These are phyloP conservation scores for Andrena cerasifolii DNA, from an alignment of 1,140 invertebrate genomes.

Conservation along the genomic window DNA sequence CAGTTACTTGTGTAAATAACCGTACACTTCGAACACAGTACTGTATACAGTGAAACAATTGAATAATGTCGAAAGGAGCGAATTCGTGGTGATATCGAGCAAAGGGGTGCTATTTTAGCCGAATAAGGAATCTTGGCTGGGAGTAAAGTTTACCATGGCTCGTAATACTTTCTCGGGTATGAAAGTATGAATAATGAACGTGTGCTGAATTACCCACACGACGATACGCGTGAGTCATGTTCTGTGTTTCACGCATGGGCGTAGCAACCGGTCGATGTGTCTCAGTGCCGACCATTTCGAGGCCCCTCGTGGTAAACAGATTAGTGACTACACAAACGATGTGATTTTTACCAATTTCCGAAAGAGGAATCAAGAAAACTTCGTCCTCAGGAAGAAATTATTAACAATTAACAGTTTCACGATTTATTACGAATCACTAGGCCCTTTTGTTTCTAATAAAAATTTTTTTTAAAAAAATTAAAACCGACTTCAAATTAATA, in stretches of 20 bases:
- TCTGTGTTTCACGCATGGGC: conserved; percentile 40
- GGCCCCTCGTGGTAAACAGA: background rate
- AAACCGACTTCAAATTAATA: too few relatives aligned
- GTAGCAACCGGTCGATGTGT: conserved; percentile 43
- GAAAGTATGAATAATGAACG: conserved; percentile 44
- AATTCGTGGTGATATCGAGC: background rate
- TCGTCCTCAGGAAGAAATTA: background rate
- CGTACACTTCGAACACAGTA: background rate
- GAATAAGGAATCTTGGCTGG: background rate
- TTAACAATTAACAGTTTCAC: background rate
- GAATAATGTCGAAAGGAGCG: background rate
- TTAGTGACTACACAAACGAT: too few relatives aligned
- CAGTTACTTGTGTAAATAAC: too few relatives aligned
- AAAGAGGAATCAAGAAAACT: background rate
- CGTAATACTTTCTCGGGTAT: conserved; percentile 26
- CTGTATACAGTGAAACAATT: background rate
- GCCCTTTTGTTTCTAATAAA: too few relatives aligned
- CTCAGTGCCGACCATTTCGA: conserved; percentile 18
- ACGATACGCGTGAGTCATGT: conserved; percentile 51
- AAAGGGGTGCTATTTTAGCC: too few relatives aligned
- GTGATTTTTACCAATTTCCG: background rate
- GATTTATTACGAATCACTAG: background rate
- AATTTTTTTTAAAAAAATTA: too few relatives aligned
- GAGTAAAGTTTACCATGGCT: conserved; percentile 15
- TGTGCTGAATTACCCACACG: conserved; percentile 39